Base-by-base conservation (phyloP, 2,888 invertebrate species). In the Caenorhabditis sp. region DNA sequence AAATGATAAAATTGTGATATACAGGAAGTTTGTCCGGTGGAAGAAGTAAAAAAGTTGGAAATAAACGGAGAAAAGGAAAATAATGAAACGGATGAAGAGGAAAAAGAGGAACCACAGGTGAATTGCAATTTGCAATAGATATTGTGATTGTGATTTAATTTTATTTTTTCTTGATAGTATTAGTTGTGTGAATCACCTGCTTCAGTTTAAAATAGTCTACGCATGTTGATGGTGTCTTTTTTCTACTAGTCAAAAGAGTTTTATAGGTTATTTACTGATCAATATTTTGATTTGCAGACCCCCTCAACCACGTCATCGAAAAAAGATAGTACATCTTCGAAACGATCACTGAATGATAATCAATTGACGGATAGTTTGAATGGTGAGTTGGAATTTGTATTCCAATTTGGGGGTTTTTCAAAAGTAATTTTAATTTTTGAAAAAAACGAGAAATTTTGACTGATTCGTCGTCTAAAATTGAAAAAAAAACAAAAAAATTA, bases 61-160 rank as follows among this genome's bases (percentile, higher is more conserved):
- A 51, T 49, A 14, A 19, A 49, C 14, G 51, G 14, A 63, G 37
- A 27, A 50, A 58, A 27, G 26, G 43, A 23, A 37, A 12, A 31
- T 31, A 10, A 26, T 31, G 27, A 54, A 36, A 1, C 23, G 24
- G 26, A 54, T 55, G 6, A 67, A 36, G 51, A 58, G 55, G 68
- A 68, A 27, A 58, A 68, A n/a, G 68, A 63, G 21, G 24, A 53
- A 6, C 53, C 17, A 23, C 8, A 53, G 24, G 21, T 53, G 53
- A 23, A 23, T 50, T 50, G 21, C 8, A 23, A 23, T 8, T 21
- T 17, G 17, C 6, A 19, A 27, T 31, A 19, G n/a, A 5, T 36
- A 27, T 58, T 36, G 58, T 58, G 58, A 58, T 36, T 36, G 58
- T 58, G 36, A 58, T 58, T 23, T 31, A 10, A 31, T 31, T 31